phyloP scores from a whole-genome alignment of 2,888 invertebrate species.

The Aphrophora alni region DNA sequence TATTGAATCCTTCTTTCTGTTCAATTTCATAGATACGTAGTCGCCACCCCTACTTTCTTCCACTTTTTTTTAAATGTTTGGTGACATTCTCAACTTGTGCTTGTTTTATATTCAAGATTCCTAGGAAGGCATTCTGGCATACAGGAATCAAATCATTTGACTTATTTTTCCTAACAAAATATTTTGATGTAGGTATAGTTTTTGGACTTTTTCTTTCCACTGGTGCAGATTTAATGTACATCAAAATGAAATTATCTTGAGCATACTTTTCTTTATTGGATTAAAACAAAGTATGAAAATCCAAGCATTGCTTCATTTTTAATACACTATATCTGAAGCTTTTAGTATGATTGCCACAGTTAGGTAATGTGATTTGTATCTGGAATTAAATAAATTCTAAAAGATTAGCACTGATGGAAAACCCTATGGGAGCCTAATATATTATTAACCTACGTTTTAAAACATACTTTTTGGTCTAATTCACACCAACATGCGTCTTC shows the following conservation, averaged over 20 bases:
- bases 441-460: neutral
- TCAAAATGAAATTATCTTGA: constrained; percentile 29
- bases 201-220: constrained; percentile 24
- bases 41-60: constrained; percentile 31
- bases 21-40: constrained; percentile 24
- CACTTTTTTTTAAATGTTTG: constrained; percentile 15
- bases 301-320: constrained; percentile 30
- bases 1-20: constrained; percentile 21
- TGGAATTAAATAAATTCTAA: neutral
- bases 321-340: constrained; percentile 24
- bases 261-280: constrained; percentile 23
- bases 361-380: constrained; percentile 20
- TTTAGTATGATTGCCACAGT: constrained; percentile 29
- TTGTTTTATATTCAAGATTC: constrained; percentile 22
- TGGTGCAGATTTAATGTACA: constrained; percentile 13
- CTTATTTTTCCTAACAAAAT: constrained; percentile 27
- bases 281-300: constrained; percentile 21
- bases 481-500: too few species aligned
- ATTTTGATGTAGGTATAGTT: constrained; percentile 16
- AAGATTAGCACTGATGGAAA: constrained; percentile 3
- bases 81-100: constrained; percentile 28
- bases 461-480: neutral
- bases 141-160: constrained; percentile 27
- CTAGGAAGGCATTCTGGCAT: constrained; percentile 25
- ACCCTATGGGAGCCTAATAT: neutral